Conservation (phyloP, 1,140 invertebrate genomes). For the Chelonus insularis region DNA sequence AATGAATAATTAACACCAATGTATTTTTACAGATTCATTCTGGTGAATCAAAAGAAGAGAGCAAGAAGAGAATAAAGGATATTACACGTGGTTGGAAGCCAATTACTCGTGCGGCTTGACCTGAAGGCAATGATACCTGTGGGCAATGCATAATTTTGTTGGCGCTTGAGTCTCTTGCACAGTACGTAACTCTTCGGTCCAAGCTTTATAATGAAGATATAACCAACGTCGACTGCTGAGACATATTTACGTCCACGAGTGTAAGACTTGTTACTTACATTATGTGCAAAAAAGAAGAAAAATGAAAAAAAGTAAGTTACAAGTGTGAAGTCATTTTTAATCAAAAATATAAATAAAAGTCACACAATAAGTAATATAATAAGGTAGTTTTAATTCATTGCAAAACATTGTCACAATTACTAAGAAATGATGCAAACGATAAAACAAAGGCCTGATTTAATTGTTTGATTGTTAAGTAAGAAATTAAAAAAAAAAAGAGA, state of each 20-base stretch:
- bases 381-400: not conserved
- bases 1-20: not conserved
- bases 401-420: not conserved
- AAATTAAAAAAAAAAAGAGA: not conserved
- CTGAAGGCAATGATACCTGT: constrained; percentile 53
- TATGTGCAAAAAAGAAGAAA: no score
- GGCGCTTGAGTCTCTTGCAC: not conserved
- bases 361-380: constrained; percentile 2
- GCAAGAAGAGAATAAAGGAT: constrained; percentile 1
- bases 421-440: constrained; percentile 9
- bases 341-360: no score
- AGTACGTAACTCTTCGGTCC: constrained; percentile 19
- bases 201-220: constrained; percentile 58
- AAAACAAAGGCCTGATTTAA: not conserved
- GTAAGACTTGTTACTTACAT: constrained; percentile 52
- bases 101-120: constrained; percentile 49
- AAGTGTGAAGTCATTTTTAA: no score
- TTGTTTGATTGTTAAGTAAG: not conserved
- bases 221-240: constrained; percentile 51
- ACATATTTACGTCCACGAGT: constrained; percentile 56
- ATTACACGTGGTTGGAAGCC: constrained; percentile 46
- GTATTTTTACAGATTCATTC: not conserved
- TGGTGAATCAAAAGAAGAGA: not conserved
- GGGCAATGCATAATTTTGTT: constrained; percentile 30
- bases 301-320: no score